Percentiles rank a stretch among this genome's conserved stretches.
phyloP scores from a whole-genome alignment of 2,113 vertebrate genomes.

The Lepus europaeus region DNA sequence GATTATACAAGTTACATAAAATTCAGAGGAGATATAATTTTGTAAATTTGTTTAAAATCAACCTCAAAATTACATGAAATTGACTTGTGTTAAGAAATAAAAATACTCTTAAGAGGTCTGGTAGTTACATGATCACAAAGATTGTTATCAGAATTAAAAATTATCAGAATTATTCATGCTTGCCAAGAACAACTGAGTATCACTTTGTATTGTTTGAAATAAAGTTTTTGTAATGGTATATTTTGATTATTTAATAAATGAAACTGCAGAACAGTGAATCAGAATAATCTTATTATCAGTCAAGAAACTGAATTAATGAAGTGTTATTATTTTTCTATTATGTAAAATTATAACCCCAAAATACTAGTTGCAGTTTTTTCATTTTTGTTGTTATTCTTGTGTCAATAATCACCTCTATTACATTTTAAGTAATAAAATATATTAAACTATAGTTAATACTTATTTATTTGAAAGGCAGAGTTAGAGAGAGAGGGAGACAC shows the following conservation, averaged over 20 bases:
- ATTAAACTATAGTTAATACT: not conserved
- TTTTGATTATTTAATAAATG: not conserved
- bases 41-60: slow-evolving; percentile 30
- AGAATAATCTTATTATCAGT: not conserved
- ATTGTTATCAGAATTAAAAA: slow-evolving; percentile 22
- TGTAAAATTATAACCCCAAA: not conserved
- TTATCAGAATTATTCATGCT: not conserved
- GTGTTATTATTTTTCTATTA: not conserved
- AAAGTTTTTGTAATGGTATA: not conserved
- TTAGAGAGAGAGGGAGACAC: too few relatives aligned
- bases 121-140: not conserved
- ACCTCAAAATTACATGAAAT: not conserved
- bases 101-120: not conserved
- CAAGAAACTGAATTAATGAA: not conserved
- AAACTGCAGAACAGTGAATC: not conserved
- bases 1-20: not conserved
- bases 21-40: slow-evolving; percentile 6
- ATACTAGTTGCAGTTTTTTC: not conserved
- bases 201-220: not conserved
- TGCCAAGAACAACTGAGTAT: not conserved
- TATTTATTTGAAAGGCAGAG: not conserved
- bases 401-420: not conserved
- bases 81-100: not conserved
- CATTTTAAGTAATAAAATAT: not conserved
- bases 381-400: not conserved